Evolutionary conservation across 2,113 vertebrate genomes (phyloP).

Genomic region (Eurystomus gularis): DNA sequence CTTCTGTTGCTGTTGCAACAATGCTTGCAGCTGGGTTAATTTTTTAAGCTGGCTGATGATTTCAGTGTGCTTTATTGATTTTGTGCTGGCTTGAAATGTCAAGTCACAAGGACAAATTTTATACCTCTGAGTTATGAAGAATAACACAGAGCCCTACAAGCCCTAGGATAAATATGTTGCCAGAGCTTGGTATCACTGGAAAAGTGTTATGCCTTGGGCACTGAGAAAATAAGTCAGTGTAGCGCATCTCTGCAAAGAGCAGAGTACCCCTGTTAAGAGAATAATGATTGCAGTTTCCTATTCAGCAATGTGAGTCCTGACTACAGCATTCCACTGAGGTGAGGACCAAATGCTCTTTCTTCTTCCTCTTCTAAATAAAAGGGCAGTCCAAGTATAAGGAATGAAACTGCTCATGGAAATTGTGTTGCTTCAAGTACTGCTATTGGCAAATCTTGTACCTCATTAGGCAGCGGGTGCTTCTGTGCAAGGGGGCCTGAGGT

Average conservation of each 20-base stretch:
- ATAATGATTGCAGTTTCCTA: neutral
- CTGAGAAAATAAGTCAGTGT: neutral
- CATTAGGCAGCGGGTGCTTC: neutral
- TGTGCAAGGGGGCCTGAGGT: neutral
- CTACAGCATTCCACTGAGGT: neutral
- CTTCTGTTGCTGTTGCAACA: neutral
- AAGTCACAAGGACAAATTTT: neutral
- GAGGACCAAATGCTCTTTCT: neutral
- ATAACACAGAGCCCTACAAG: neutral
- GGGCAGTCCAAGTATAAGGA: neutral
- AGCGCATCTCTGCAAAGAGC: neutral
- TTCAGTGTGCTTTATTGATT: conserved; percentile 2
- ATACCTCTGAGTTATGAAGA: conserved; percentile 11
- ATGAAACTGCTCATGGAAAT: neutral
- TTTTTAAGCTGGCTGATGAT: neutral
- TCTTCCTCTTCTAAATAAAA: neutral
- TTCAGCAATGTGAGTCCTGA: neutral
- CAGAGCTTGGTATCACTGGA: neutral
- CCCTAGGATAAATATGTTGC: neutral
- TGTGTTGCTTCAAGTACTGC: neutral
- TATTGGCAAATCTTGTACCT: neutral
- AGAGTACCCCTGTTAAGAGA: neutral
- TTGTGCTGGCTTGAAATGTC: neutral
- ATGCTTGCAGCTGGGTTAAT: neutral
- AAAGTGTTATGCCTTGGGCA: neutral